Conservation (phyloP, 2,113 vertebrate species). For the Tragelaphus imberbis region DNA sequence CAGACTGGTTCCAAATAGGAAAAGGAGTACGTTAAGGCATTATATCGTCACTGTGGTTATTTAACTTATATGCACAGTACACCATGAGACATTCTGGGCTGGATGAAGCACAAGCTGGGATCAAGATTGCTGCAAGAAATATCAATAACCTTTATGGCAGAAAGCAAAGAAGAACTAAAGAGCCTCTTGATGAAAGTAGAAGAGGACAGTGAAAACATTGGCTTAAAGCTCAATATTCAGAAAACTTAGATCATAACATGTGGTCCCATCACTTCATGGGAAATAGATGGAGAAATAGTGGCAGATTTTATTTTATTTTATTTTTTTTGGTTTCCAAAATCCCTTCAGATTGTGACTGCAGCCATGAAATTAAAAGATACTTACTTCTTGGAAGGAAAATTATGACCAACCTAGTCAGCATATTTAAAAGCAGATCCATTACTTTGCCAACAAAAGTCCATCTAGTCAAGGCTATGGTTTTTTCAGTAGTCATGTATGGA, state of each 20-base stretch:
- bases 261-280: not conserved
- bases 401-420: not conserved
- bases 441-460: not conserved
- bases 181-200: not conserved
- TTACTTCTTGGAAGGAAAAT: not conserved
- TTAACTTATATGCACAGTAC: not conserved
- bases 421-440: not conserved
- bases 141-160: not conserved
- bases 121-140: not conserved
- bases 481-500: not conserved
- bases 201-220: not conserved
- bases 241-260: not conserved
- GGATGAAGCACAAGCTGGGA: not conserved
- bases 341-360: not conserved
- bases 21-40: not conserved
- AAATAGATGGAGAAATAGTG: not conserved
- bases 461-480: not conserved
- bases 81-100: not conserved
- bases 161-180: not conserved
- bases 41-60: not conserved
- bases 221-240: not conserved
- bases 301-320: not conserved
- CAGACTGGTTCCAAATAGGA: not conserved
- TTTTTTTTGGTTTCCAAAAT: not conserved
- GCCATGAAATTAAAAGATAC: not conserved